Percentiles rank a stretch among this genome's conserved stretches.
These are phyloP conservation scores for Odontophorus gujanensis DNA, from an alignment of 2,113 vertebrate genomes.

Conservation along the genomic window DNA sequence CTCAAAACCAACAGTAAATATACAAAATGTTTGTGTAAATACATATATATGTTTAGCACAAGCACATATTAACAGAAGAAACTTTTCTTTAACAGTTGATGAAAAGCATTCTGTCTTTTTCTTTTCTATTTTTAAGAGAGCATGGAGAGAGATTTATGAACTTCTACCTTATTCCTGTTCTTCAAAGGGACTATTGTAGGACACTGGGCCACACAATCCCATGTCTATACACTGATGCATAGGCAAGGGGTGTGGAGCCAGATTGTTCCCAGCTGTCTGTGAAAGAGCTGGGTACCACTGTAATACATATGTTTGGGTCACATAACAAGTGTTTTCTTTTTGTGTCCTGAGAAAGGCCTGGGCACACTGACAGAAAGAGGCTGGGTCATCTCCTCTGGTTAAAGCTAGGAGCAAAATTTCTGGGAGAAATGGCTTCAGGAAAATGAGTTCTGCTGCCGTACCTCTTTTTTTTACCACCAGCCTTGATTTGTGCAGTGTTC, in stretches of 20 bases:
- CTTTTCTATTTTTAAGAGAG: background rate
- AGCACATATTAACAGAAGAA: background rate
- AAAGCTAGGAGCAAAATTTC: background rate
- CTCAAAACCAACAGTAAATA: constrained; percentile 72
- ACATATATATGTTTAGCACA: background rate
- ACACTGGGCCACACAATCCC: background rate
- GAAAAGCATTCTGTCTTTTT: background rate
- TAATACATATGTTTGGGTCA: constrained; percentile 28
- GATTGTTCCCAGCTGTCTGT: background rate
- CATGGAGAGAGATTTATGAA: background rate
- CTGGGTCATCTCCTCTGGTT: background rate
- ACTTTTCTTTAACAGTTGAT: background rate
- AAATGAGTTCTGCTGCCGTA: background rate
- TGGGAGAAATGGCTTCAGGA: background rate
- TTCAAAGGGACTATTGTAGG: constrained; percentile 50
- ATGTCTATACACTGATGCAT: background rate
- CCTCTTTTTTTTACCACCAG: background rate
- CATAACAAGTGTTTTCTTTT: constrained; percentile 26
- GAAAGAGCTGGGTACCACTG: background rate
- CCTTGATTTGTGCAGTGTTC: background rate
- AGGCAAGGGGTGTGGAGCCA: background rate
- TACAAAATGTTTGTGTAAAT: constrained; percentile 71
- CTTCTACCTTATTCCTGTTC: background rate
- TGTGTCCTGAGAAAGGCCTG: background rate
- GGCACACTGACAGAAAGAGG: background rate